These are phyloP conservation scores for Pelodytes ibericus DNA, from an alignment of 2,797 vertebrate genomes.

Conservation along the genomic window DNA sequence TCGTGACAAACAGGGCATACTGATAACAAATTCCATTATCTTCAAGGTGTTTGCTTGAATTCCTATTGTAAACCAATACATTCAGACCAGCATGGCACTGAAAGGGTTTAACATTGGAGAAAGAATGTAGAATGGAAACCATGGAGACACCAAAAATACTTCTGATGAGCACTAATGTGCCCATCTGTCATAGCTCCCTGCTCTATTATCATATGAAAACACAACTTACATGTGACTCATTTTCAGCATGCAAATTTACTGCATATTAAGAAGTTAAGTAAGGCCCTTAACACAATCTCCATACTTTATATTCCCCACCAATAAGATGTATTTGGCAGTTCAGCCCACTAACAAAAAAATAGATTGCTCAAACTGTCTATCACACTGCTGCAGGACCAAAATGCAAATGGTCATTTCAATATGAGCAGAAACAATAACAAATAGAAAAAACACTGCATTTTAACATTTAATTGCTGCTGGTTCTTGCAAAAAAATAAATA, in stretches of 20 bases:
- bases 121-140: slow-evolving; percentile 44
- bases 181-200: slow-evolving; percentile 51
- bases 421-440: slow-evolving; percentile 38
- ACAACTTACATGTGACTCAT: slow-evolving; percentile 54
- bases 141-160: slow-evolving; percentile 52
- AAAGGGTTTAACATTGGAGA: slow-evolving; percentile 35
- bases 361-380: slow-evolving; percentile 51
- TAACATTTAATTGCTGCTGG: slow-evolving; percentile 41
- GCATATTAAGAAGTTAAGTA: slow-evolving; percentile 53
- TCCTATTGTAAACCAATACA: neutral
- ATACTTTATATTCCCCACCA: slow-evolving; percentile 37
- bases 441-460: slow-evolving; percentile 2
- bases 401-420: slow-evolving; percentile 47
- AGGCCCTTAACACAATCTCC: slow-evolving; percentile 41
- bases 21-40: neutral
- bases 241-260: slow-evolving; percentile 51
- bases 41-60: neutral
- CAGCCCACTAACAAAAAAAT: slow-evolving; percentile 31
- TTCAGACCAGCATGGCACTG: neutral
- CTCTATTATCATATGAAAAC: slow-evolving; percentile 56
- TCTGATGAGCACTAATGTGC: slow-evolving; percentile 52
- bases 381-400: slow-evolving; percentile 38
- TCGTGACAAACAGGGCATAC: no score
- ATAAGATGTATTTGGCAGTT: slow-evolving; percentile 47
- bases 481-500: neutral